Evolutionary conservation across 2,888 invertebrate genomes (phyloP).

Genomic region (Antheraea assamensis): DNA sequence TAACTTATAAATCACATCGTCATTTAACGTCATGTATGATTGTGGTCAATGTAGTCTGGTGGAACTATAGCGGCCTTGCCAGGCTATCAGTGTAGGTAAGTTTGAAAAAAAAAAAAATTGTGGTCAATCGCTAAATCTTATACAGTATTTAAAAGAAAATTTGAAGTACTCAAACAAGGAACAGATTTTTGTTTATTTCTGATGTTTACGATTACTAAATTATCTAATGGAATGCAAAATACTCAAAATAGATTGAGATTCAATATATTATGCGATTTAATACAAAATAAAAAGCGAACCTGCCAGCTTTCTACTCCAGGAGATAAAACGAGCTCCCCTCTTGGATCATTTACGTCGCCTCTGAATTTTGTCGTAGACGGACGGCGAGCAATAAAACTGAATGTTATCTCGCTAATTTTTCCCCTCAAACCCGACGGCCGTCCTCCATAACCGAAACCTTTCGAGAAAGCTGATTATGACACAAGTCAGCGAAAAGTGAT

Average conservation of each 20-base stretch:
- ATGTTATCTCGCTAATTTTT: slow-evolving; percentile 73
- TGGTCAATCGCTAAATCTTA: too few relatives aligned
- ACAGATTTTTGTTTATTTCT: not conserved
- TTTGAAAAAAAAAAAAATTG: too few relatives aligned
- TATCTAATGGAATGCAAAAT: not conserved
- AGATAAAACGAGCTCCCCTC: slow-evolving; percentile 49
- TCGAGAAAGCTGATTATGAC: slow-evolving; percentile 47
- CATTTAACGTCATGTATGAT: too few relatives aligned
- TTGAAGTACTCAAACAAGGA: too few relatives aligned
- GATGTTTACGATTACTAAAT: not conserved
- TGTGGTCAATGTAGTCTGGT: too few relatives aligned
- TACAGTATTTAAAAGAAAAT: too few relatives aligned
- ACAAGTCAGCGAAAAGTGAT: slow-evolving; percentile 38
- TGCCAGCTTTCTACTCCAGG: slow-evolving; percentile 34
- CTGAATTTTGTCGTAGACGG: slow-evolving; percentile 57
- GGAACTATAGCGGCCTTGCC: too few relatives aligned
- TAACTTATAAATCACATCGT: too few relatives aligned
- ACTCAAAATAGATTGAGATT: not conserved
- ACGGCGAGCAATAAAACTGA: slow-evolving; percentile 64
- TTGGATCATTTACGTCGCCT: slow-evolving; percentile 56
- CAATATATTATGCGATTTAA: slow-evolving; percentile 4
- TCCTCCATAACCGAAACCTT: slow-evolving; percentile 45
- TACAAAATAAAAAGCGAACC: slow-evolving; percentile 26
- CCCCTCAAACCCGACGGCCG: slow-evolving; percentile 43
- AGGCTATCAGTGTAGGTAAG: too few relatives aligned